Base-by-base conservation (phyloP, 1,140 invertebrate genomes). In the Aphelenchoides avenae region DNA sequence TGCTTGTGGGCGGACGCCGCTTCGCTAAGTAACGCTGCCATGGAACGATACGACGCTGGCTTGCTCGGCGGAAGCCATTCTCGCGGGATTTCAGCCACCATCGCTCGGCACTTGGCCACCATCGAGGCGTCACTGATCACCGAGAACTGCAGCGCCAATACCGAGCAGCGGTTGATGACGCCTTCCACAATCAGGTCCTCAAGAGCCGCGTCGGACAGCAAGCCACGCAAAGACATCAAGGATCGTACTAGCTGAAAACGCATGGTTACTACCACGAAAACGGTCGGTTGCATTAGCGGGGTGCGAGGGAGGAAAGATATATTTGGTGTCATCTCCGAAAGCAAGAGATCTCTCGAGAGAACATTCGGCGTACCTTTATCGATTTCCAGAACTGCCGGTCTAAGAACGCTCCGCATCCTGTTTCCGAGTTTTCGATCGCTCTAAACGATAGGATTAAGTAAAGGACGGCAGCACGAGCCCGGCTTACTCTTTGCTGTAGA, bases 401-500 rank as follows among this genome's bases (percentile, higher is more conserved):
- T 39, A 63, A 30, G 55, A 63, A 63, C 27, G 31, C 39, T 5
- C 37, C 29, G 43, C 61, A 63, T 1, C 61, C 61, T 9, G 61
- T 65, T 20, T 34, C 31, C 6, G 51, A 26, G 9, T 52, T 20
- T 5, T 52, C 51, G 50, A 63, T 66, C 7, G 61, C 61, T 30
- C 61, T 63, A 34, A 54, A 62, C 62, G 53, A 31, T 5, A 55
- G 18, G n/a, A 5, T 27, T 39, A 13, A 60, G 37, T 7, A 44
- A 7, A 9, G 33, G 18, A 44, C 36, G 22, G 41, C 15, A 20
- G 7, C 26, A 53, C 13, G 30, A 55, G 36, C 22, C 33, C 24
- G 51, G 43, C n/a, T 34, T 22, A 63, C 61, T 64, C 61, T 66
- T 63, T 62, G 15, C 48, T 43, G 27, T 65, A 63, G n/a, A 63